Base-by-base conservation (phyloP, 2,888 invertebrate species). In the Lydus trimaculatus region DNA sequence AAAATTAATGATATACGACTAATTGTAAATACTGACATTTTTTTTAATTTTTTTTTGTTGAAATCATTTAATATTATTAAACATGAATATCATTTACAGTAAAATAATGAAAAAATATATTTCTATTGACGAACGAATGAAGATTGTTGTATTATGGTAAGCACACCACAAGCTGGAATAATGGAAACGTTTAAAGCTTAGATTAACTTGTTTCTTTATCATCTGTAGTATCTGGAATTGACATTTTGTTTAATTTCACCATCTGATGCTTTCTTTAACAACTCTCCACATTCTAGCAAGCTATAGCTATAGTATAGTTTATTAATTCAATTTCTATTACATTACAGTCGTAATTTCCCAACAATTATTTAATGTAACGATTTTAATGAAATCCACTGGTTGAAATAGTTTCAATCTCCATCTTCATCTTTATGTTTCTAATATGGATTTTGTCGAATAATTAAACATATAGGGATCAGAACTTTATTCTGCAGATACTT, bases 1-100 rank as follows among this genome's bases (percentile, higher is more conserved):
- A 61, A 61, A 33, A 43, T 61, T 61, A 61, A 61, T 61, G 61
- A 61, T 25, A 20, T 28, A 56, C 25, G n/a, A 7, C 13, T 25
- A 31, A 25, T 36, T 23, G 13, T 13, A 25, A 39, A 39, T 13
- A 13, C 11, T 13, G 1, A n/a, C 39, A n/a, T n/a, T 15, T 39
- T 15, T n/a, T 8, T 31, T 31, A 8, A 6, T 31, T 31, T 31
- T 31, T 3, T 6, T 5, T 39, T n/a, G 5, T 39, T 39, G n/a
- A n/a, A n/a, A n/a, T n/a, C n/a, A n/a, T n/a, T n/a, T n/a, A n/a
- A n/a, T n/a, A n/a, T n/a, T n/a, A n/a, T n/a, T n/a, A n/a, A n/a
- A n/a, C n/a, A n/a, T n/a, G n/a, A n/a, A n/a, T n/a, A n/a, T n/a
- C 13, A 52, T 23, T 23, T 13, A 20, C 20, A 48, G 1, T 52